Evolutionary conservation across 2,888 invertebrate species (phyloP).

Genomic region (Drosophila nr. perissopoda): DNA sequence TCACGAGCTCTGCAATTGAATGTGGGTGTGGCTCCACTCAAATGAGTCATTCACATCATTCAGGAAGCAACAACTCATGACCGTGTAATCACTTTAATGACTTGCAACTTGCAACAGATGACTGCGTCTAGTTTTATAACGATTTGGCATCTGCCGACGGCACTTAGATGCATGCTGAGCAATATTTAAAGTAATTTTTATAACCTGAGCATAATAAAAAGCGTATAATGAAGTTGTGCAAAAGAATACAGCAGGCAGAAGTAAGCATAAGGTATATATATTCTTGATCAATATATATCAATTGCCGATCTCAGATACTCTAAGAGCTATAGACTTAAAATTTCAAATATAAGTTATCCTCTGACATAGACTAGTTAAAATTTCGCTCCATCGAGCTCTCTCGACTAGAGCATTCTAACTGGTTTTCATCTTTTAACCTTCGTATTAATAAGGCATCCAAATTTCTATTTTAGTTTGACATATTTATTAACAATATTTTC

Average conservation of each 20-base stretch:
- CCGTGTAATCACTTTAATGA: background rate
- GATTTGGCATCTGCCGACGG: constrained; percentile 9
- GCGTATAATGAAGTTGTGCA: background rate
- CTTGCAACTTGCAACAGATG: constrained; percentile 7
- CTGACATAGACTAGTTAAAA: background rate
- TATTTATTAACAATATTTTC: background rate
- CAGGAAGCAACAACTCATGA: constrained; percentile 15
- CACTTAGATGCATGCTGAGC: background rate
- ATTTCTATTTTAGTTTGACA: background rate
- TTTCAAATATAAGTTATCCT: background rate
- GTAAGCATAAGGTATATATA: background rate
- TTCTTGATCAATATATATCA: background rate
- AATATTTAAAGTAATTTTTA: background rate
- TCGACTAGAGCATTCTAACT: background rate
- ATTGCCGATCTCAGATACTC: background rate
- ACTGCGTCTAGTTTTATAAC: background rate
- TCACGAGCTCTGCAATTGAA: constrained; percentile 53
- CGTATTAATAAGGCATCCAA: background rate
- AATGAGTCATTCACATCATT: constrained; percentile 44
- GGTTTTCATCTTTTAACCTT: background rate
- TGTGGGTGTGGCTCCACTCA: constrained; percentile 31
- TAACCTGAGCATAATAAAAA: background rate
- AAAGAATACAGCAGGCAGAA: fast-evolving
- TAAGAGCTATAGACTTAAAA: background rate
- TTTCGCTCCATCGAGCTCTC: background rate